Evolutionary conservation across 2,888 invertebrate species (phyloP).

Genomic region (Cryptops parisi): DNA sequence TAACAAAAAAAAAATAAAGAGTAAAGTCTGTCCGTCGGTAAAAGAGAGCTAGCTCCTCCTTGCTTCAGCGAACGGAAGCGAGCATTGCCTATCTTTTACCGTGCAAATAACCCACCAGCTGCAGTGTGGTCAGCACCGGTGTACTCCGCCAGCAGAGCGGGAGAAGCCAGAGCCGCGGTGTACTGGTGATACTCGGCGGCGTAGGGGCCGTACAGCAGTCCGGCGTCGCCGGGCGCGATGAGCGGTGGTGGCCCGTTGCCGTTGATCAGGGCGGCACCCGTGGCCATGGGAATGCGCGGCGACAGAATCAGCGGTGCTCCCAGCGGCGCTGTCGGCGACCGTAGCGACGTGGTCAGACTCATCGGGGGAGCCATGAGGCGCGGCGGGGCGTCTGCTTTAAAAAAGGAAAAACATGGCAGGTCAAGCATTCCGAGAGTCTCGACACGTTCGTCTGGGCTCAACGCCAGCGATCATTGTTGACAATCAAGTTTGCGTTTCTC

Average conservation of each 20-base stretch:
- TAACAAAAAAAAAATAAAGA: too few species aligned
- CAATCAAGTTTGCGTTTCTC: too few species aligned
- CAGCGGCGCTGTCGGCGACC: conserved; percentile 54
- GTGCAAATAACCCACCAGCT: conserved; percentile 83
- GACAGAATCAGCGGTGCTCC: conserved; percentile 88
- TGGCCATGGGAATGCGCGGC: conserved; percentile 69
- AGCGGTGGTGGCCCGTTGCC: conserved; percentile 45
- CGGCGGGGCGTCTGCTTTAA: conserved; percentile 21
- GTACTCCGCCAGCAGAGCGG: conserved; percentile 44
- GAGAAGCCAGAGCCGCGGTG: conserved; percentile 67
- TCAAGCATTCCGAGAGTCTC: too few species aligned
- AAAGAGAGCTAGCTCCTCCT: neutral
- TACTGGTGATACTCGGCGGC: conserved; percentile 69
- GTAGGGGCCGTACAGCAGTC: conserved; percentile 71
- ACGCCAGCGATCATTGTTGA: too few species aligned
- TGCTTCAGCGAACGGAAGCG: neutral
- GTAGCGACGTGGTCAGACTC: conserved; percentile 32
- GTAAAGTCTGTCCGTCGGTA: conserved; percentile 3
- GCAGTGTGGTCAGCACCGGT: conserved; percentile 56
- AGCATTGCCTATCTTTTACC: conserved; percentile 38
- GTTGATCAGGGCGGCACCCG: conserved; percentile 48
- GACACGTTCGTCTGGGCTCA: too few species aligned
- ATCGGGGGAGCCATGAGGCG: conserved; percentile 17
- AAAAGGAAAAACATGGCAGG: neutral
- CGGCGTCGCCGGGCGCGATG: conserved; percentile 50